Evolutionary conservation across 2,113 vertebrate species (phyloP), one percentile per base, ranked within the genome.

Genomic region (Aepyceros melampus): DNA sequence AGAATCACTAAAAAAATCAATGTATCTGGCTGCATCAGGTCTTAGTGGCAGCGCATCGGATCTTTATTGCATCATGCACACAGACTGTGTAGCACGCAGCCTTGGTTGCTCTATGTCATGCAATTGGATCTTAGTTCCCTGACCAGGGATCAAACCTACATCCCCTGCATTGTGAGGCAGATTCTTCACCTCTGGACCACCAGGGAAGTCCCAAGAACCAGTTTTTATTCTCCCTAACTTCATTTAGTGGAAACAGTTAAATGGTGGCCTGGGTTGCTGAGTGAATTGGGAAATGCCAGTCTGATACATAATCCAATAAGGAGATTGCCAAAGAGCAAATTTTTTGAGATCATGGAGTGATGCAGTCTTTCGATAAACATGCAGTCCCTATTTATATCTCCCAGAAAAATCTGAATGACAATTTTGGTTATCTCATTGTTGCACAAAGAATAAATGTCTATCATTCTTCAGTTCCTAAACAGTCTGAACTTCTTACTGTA

Each of bases 151-250:
- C 19, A 40, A 74, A 40, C n/a, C n/a, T 74, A 74, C 2, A 3
- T n/a, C 19, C 19, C 10, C 19, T 74, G 67, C 19, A 13, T 74
- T 74, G 67, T 74, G 67, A 40, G n/a, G n/a, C 67, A 74, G n/a
- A 74, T 40, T 74, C 67, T 74, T 74, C n/a, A 40, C 67, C 19
- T 74, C n/a, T 74, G 67, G n/a, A 23, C 67, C 67, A 74, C 19
- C 19, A 40, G 36, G n/a, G 10, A 40, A 67, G 33, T n/a, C 33
- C 33, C 33, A 67, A 19, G 67, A 74, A 88, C 56, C 45, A 49
- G 79, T 64, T 53, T 93, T 51, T 15, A 82, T 67, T 94, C 45
- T 40, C 58, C 15, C 83, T 67, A 81, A 89, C 49, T 94, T 82
- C 27, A 53, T 62, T 87, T 81, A 55, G 36, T 89, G 40, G 49